Evolutionary conservation across 1,140 invertebrate genomes (phyloP).

Genomic region (Drosophila grimshawi): DNA sequence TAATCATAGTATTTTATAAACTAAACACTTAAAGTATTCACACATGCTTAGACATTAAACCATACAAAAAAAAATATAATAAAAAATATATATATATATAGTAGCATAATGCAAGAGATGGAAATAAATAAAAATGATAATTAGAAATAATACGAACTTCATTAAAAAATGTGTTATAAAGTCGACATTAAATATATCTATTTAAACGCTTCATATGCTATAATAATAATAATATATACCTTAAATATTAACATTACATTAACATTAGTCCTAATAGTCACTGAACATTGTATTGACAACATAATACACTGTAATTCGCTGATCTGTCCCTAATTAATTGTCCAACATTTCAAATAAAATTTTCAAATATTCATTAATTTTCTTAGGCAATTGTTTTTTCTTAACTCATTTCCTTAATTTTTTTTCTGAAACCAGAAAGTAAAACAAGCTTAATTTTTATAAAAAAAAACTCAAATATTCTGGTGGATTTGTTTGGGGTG

Average conservation of each 20-base stretch:
- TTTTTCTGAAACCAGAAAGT: no score
- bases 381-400: neutral
- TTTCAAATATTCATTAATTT: neutral
- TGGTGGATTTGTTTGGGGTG: no score
- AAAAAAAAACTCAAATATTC: no score
- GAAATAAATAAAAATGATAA: slow-evolving; percentile 18
- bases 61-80: slow-evolving; percentile 55
- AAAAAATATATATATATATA: slow-evolving; percentile 52
- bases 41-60: slow-evolving; percentile 66
- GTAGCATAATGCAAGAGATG: slow-evolving; percentile 50
- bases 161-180: slow-evolving; percentile 51
- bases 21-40: slow-evolving; percentile 65
- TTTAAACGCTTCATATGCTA: slow-evolving; percentile 81
- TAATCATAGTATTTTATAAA: slow-evolving; percentile 50
- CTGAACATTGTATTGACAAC: slow-evolving; percentile 50
- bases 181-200: slow-evolving; percentile 69
- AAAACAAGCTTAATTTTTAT: no score
- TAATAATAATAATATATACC: slow-evolving; percentile 56
- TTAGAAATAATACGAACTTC: slow-evolving; percentile 47
- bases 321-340: neutral
- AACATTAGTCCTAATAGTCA: slow-evolving; percentile 81
- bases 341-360: neutral
- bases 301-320: slow-evolving; percentile 15
- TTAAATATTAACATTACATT: slow-evolving; percentile 54
- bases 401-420: no score